Base-by-base conservation (phyloP, 2,888 invertebrate species). In the Cylloceria caligata region DNA sequence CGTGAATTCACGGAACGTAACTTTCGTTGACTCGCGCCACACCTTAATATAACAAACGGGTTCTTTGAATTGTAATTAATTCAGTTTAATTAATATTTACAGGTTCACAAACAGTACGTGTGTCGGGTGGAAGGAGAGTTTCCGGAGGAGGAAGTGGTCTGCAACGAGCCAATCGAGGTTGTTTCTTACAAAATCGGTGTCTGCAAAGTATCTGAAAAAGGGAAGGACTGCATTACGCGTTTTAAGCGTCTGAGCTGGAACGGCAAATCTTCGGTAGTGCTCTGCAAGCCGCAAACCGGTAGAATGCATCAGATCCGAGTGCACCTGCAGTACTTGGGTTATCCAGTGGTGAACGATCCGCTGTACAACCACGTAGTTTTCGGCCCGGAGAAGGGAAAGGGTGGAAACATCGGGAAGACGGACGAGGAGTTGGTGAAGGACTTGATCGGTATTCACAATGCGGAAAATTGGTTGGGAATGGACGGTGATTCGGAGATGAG, bases 291-390 rank as follows among this genome's bases (percentile, higher is more conserved):
- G 0, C 96, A 97, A 90, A 99, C 99, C 0, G 99, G 99, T 1
- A 94, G 99, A 84, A 99, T 99, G 96, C 99, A 99, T 93, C 99
- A 99, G 94, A 99, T 99, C 88, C 95, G 99, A 85, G 99, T 99
- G 36, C 99, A 99, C 93, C 95, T 99, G 84, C 99, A 99, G 93
- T 99, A 97, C 93, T 94, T 99, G 89, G 99, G 99, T 52, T 98
- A 97, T 93, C 99, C 99, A 13, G 99, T 99, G 72, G 96, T 98
- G 6, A 99, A 99, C 92, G 99, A 99, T 93, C 98, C 98, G 0
- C 94, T 99, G 1, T 99, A 99, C 94, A 99, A 99, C 93, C 98
- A 98, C 93, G 95, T 96, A 1, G 98, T 98, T 0, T 99, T 99
- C 93, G 99, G 99, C 0, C 98, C 98, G 0, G 94, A 96, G 75